Base-by-base conservation (phyloP, 2,888 invertebrate genomes). In the Ligdia adustata region DNA sequence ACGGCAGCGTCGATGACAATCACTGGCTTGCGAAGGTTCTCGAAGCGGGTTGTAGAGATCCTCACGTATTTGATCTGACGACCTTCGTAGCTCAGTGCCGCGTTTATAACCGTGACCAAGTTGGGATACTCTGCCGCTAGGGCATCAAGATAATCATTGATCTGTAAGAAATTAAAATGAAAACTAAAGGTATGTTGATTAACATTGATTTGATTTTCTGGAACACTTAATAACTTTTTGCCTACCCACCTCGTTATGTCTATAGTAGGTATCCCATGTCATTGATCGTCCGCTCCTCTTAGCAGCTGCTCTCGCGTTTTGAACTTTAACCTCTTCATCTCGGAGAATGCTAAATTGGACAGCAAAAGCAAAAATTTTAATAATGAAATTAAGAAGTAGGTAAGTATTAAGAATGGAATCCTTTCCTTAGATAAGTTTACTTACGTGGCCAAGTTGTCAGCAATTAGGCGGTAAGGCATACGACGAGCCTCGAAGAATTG, bases 1-100 rank as follows among this genome's bases (percentile, higher is more conserved):
- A 93, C 91, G 15, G 92, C 92, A 15, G 91, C 92, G 57, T 94
- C 93, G 15, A 93, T 84, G 15, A 93, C 72, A 50, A 94, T 90
- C 1, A 91, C 89, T 0, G 93, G 93, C 45, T 92, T 92, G 20
- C 57, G 66, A n/a, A 71, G 60, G 46, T 84, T 74, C 47, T 82
- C 83, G 32, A 82, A 83, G 5, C 82, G 79, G 9, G 84, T 83
- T 14, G 83, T 88, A 1, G 93, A 93, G 46, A 94, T 91, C 66
- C 91, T 93, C 33, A 93, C 81, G 53, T 90, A 90, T 59, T 91
- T 91, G 51, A 94, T 84, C 43, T 90, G 82, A n/a, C 93, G 90
- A 3, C 91, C 91, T 78, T 94, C 92, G 60, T 80, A 91, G 28
- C 92, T 91, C 38, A 84, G 72, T 0, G 92, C 94, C 43, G 93